Conservation (phyloP, 2,797 vertebrate species). For the Onychomys arenicola region DNA sequence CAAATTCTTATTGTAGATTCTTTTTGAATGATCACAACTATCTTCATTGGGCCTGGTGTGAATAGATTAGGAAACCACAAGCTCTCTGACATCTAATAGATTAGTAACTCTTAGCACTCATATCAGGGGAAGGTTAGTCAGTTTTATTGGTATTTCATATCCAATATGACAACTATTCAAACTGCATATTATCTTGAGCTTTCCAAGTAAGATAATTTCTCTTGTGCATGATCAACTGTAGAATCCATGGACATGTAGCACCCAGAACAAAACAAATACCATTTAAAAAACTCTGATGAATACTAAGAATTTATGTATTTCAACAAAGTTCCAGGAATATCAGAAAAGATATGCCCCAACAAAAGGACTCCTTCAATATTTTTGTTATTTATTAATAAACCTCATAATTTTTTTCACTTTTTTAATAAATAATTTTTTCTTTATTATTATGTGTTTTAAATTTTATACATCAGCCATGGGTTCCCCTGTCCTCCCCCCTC, state of each 20-base stretch:
- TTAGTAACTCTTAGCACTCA: neutral
- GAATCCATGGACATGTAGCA: neutral
- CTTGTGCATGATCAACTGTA: neutral
- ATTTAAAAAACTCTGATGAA: neutral
- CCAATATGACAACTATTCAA: neutral
- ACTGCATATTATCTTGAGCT: neutral
- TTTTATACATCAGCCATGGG: no score
- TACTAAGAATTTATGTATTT: neutral
- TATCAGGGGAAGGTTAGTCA: neutral
- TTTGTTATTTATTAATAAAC: conserved; percentile 22
- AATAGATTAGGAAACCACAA: neutral
- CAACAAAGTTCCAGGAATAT: neutral
- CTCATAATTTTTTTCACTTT: neutral
- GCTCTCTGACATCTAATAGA: neutral
- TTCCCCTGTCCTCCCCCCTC: no score
- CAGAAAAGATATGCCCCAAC: neutral
- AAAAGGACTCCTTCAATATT: neutral
- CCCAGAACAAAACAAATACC: neutral
- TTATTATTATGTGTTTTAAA: no score
- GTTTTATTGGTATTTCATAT: neutral
- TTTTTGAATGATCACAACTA: conserved; percentile 1
- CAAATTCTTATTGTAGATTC: conserved; percentile 34
- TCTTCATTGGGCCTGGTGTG: neutral
- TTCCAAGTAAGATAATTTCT: neutral
- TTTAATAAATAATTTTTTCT: no score